Evolutionary conservation across 1,140 invertebrate species (phyloP), one percentile per base, ranked within the genome.

Genomic region (Stratiolaelaps scimitus): DNA sequence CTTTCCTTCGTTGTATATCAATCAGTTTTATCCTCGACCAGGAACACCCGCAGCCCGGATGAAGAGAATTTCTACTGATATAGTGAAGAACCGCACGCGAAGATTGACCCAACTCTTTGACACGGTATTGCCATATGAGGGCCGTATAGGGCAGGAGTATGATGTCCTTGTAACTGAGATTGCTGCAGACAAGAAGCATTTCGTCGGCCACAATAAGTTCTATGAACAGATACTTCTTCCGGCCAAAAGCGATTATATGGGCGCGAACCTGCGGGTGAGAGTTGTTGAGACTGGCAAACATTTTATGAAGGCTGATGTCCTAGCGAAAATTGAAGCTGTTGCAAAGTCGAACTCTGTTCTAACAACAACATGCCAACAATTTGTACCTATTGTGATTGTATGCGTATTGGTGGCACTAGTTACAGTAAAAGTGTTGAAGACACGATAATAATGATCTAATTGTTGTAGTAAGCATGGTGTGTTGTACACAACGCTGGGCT

Each of bases 1-100:
- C 71, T 98, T 98, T 75, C 87, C 92, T 0, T 88, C 85, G 71
- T 78, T 98, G 2, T 98, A 95, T 75, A 98, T 98, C 67, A 98
- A 98, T 78, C 93, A 98, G 76, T 98, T 94, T 76, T 98, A 89
- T 72, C 89, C 94, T 0, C 76, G 95, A 56, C 91, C 92, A 0
- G 92, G 92, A 0, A 98, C 94, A 0, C 91, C 91, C 0, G 94
- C 94, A 6, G 92, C 92, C 7, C 84, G 84, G 72, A 87, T 98
- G 85, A 76, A 80, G 6, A 82, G 85, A 72, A 80, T 90, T 65
- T 85, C 89, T 0, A 81, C 88, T 0, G 82, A 89, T 23, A 69
- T 84, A 80, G 91, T 95, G 0, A 96, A 97, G 75, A 82, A 82
- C 69, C 80, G 94, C 53, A 97, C 93, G 0, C 93, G 90, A 76